Evolutionary conservation across 2,113 vertebrate species (phyloP), one percentile per base, ranked within the genome.

Genomic region (Rhegmatorhina hoffmannsi): DNA sequence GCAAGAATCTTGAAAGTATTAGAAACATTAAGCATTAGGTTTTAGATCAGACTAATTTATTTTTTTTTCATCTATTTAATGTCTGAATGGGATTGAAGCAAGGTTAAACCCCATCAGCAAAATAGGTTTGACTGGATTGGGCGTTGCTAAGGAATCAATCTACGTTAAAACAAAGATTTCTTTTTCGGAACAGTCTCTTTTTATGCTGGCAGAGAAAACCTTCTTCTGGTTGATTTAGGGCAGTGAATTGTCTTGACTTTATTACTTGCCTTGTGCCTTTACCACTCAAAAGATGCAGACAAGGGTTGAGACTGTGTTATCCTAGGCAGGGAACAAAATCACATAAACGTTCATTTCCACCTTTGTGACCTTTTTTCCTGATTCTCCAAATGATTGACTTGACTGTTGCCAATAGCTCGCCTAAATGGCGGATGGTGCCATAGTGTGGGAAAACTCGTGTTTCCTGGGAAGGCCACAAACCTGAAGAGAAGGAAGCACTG

Each of bases 131-230:
- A 68, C 20, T 38, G 49, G 56, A 76, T 33, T 89, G 53, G 23
- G 20, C 59, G 63, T 91, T 89, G 55, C 89, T 94, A 81, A 80
- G 78, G 63, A 91, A 76, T 77, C 68, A 28, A n/a, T 81, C 82
- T 88, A 9, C 73, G 62, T 63, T 83, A 85, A 89, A 89, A 82
- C 46, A 85, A 87, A 78, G 50, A 81, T 78, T 91, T 91, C 26
- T 89, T 91, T 70, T 79, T 91, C 52, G 44, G 72, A 88, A 47
- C 52, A 60, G 58, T 68, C 43, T 31, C 78, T 80, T 86, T 91
- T 85, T 55, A n/a, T 60, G 29, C 64, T 94, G 79, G 43, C 49
- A 70, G 82, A 74, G 59, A 83, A 87, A 83, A 84, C 66, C 62
- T 75, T 43, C 38, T 52, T 81, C 60, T 88, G 90, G 63, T 79